phyloP scores from a whole-genome alignment of 1,140 invertebrate genomes.

The Wiebesia pumilae region DNA sequence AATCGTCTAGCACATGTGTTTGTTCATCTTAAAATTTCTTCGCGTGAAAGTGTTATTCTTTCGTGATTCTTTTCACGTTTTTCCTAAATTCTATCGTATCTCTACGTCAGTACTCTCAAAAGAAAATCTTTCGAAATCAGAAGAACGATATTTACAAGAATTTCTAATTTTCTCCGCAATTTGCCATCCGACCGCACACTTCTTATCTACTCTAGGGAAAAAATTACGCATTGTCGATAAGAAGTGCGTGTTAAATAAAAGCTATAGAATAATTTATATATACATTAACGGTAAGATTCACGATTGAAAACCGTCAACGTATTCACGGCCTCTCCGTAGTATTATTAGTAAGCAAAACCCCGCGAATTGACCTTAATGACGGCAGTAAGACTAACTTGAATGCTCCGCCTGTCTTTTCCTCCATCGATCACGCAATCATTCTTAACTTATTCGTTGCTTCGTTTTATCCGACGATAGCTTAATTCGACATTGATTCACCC shows the following conservation, averaged over 20 bases:
- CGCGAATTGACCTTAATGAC: constrained; percentile 50
- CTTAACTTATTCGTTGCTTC: constrained; percentile 48
- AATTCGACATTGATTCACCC: constrained; percentile 66
- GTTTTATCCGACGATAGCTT: constrained; percentile 58
- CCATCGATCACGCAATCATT: constrained; percentile 50
- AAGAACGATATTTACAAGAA: not conserved
- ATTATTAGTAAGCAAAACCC: constrained; percentile 28
- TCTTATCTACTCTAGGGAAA: not conserved
- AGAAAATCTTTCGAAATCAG: not conserved
- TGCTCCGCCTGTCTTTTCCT: constrained; percentile 17
- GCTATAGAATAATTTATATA: too few relatives aligned
- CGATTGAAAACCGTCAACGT: constrained; percentile 37
- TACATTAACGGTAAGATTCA: constrained; percentile 32
- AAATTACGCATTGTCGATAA: not conserved
- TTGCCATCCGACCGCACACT: not conserved
- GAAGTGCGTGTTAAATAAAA: constrained; percentile 39
- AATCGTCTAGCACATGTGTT: not conserved
- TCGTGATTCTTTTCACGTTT: not conserved
- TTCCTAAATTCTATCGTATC: not conserved
- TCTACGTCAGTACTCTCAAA: not conserved
- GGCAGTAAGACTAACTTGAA: constrained; percentile 21
- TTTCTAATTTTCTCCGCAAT: constrained; percentile 35
- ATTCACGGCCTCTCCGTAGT: not conserved
- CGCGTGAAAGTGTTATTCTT: not conserved
- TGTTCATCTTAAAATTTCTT: not conserved